Conservation (phyloP, 2,888 invertebrate genomes). For the Liposcelis brunnea region DNA sequence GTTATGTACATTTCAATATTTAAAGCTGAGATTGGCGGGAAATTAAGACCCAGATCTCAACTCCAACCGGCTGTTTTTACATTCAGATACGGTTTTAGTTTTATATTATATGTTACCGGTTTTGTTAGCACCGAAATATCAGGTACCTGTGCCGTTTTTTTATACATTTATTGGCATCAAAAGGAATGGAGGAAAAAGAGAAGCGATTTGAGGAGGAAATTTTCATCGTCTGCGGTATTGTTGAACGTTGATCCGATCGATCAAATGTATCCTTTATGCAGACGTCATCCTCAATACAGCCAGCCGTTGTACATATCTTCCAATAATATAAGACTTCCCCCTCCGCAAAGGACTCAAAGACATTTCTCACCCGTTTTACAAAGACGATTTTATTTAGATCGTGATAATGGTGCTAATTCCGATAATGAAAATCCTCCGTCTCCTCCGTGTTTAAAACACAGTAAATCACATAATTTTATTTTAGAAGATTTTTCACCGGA, state of each 20-base stretch:
- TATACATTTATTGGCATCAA: constrained; percentile 68
- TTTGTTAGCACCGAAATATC: constrained; percentile 71
- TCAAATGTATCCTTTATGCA: constrained; percentile 11
- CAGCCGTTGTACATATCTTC: constrained; percentile 8
- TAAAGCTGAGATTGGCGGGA: constrained; percentile 78
- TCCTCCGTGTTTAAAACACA: constrained; percentile 1
- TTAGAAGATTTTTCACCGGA: neutral
- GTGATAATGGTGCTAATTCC: constrained; percentile 24
- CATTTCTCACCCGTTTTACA: constrained; percentile 23
- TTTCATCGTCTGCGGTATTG: constrained; percentile 13
- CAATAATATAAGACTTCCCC: neutral
- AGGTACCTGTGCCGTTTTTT: constrained; percentile 71
- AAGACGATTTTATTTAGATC: constrained; percentile 46
- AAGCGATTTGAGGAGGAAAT: constrained; percentile 13
- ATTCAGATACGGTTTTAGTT: constrained; percentile 76
- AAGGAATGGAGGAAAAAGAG: constrained; percentile 35
- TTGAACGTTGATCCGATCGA: constrained; percentile 10
- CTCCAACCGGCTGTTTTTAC: constrained; percentile 60
- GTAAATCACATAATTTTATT: neutral
- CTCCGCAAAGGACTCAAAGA: constrained; percentile 16
- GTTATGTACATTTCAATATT: constrained; percentile 87
- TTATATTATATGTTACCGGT: constrained; percentile 68
- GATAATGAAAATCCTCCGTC: constrained; percentile 17
- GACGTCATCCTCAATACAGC: constrained; percentile 14
- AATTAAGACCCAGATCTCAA: constrained; percentile 61